Evolutionary conservation across 2,797 vertebrate genomes (phyloP).

Genomic region (Pteronotus mesoamericanus): DNA sequence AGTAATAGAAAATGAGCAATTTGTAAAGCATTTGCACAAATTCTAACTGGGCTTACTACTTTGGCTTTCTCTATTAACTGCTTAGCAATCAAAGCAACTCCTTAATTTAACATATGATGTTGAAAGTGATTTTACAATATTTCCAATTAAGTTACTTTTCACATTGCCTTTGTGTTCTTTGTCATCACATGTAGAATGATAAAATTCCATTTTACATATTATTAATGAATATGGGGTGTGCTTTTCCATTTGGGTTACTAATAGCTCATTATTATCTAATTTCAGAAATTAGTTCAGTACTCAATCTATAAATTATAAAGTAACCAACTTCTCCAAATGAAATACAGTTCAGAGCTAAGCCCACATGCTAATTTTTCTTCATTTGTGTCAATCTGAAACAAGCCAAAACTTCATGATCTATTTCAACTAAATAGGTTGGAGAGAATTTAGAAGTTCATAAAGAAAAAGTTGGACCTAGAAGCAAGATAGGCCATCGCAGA

Average conservation of each 20-base stretch:
- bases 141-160: slow-evolving; percentile 72
- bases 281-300: slow-evolving; percentile 67
- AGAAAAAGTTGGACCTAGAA: not conserved
- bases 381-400: slow-evolving; percentile 2
- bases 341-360: not conserved
- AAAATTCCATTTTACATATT: slow-evolving; percentile 65
- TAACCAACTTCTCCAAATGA: slow-evolving; percentile 13
- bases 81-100: slow-evolving; percentile 70
- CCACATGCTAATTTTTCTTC: not conserved
- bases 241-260: slow-evolving; percentile 67
- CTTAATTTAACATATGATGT: slow-evolving; percentile 64
- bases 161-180: slow-evolving; percentile 54
- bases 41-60: slow-evolving; percentile 41
- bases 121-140: slow-evolving; percentile 77
- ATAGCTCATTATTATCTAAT: slow-evolving; percentile 44
- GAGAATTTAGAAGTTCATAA: slow-evolving; percentile 19
- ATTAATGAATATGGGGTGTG: slow-evolving; percentile 43
- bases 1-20: slow-evolving; percentile 65
- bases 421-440: not conserved
- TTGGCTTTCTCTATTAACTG: slow-evolving; percentile 64
- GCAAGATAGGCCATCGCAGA: not conserved
- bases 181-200: slow-evolving; percentile 59
- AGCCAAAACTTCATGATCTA: not conserved
- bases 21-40: slow-evolving; percentile 43
- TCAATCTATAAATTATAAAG: slow-evolving; percentile 33